A percentile compares a stretch with the other conserved stretches of the same genome.
Evolutionary conservation across 1,140 invertebrate species (phyloP).

Genomic region (Micrasema longulum): DNA sequence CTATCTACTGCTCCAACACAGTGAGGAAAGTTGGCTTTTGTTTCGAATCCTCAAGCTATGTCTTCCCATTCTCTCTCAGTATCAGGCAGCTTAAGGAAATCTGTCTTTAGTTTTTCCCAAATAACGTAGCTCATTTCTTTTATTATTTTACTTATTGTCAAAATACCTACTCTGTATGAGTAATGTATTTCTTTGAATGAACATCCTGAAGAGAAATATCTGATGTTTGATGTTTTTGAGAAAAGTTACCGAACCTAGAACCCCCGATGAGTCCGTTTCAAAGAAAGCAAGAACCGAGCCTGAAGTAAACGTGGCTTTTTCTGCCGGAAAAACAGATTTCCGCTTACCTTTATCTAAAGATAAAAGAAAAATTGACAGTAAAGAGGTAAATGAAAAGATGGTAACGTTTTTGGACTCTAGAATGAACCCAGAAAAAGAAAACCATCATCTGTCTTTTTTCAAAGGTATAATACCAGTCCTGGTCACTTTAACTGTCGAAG

Average conservation of each 20-base stretch:
- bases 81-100: slow-evolving; percentile 41
- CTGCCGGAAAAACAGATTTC: no score
- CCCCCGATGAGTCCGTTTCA: not conserved
- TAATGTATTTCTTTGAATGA: slow-evolving; percentile 3
- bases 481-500: not conserved
- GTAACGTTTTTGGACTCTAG: not conserved
- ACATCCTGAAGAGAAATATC: not conserved
- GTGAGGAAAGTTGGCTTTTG: slow-evolving; percentile 37
- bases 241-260: not conserved
- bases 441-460: slow-evolving; percentile 20
- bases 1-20: slow-evolving; percentile 39
- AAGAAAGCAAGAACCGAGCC: not conserved
- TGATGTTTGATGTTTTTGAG: not conserved
- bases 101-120: slow-evolving; percentile 51
- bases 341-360: no score
- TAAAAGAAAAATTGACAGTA: not conserved
- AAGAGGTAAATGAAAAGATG: not conserved
- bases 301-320: no score
- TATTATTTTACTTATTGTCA: slow-evolving; percentile 54
- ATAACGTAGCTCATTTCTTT: slow-evolving; percentile 51
- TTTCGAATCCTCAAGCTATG: slow-evolving; percentile 56
- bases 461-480: not conserved
- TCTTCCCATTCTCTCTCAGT: slow-evolving; percentile 54
- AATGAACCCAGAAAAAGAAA: not conserved
- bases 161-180: slow-evolving; percentile 53